phyloP scores from a whole-genome alignment of 2,888 invertebrate species.

The Melanargia galathea region DNA sequence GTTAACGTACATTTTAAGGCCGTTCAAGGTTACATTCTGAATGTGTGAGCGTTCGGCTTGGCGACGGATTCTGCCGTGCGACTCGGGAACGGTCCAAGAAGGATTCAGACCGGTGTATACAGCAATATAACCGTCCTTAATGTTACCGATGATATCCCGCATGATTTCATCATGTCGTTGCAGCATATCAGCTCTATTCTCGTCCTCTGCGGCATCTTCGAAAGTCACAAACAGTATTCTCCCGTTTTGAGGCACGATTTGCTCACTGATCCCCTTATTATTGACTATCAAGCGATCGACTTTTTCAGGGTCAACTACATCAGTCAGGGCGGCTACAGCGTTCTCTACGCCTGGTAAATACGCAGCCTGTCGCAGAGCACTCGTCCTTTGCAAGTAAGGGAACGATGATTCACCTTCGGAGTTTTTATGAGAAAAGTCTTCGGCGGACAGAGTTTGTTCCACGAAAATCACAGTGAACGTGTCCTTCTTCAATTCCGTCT shows the following conservation, averaged over 20 bases:
- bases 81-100: conserved; percentile 67
- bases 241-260: conserved; percentile 66
- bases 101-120: conserved; percentile 82
- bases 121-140: conserved; percentile 74
- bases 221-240: conserved; percentile 81
- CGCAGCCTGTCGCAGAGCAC: conserved; percentile 57
- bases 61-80: conserved; percentile 59
- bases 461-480: conserved; percentile 77
- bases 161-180: conserved; percentile 84
- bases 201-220: conserved; percentile 81
- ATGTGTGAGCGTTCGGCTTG: conserved; percentile 41
- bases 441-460: conserved; percentile 80
- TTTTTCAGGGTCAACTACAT: conserved; percentile 66
- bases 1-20: conserved; percentile 53
- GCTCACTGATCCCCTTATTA: conserved; percentile 63
- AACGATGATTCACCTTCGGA: conserved; percentile 63
- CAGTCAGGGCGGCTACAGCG: conserved; percentile 80
- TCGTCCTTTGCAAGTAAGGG: conserved; percentile 69
- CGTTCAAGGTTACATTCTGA: conserved; percentile 42
- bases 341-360: conserved; percentile 85
- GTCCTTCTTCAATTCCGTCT: conserved; percentile 60
- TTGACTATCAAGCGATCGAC: conserved; percentile 64
- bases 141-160: conserved; percentile 72
- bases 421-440: conserved; percentile 81
- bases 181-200: conserved; percentile 79